Percentiles rank a stretch among this genome's conserved stretches.
phyloP scores from a whole-genome alignment of 1,140 invertebrate genomes.

The Oscheius sp. region DNA sequence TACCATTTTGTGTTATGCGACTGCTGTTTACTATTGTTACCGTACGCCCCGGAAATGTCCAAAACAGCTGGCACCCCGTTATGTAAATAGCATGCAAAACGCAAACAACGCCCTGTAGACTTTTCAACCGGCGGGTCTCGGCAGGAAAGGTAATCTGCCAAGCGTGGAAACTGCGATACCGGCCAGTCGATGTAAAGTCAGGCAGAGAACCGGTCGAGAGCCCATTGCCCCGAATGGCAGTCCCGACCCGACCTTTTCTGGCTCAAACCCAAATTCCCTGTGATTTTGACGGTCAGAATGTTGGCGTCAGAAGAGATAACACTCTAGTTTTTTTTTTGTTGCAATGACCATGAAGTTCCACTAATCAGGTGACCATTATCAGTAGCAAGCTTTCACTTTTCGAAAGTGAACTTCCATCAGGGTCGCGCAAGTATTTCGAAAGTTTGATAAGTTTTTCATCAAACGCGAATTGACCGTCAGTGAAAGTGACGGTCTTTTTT shows the following conservation, averaged over 20 bases:
- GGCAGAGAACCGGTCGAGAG: conserved; percentile 5
- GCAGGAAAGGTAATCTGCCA: neutral
- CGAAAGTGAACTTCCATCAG: too few species aligned
- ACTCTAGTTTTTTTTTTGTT: too few species aligned
- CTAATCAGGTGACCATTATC: too few species aligned
- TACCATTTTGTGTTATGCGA: neutral
- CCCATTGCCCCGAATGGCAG: neutral
- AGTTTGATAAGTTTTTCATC: too few species aligned
- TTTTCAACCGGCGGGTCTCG: neutral
- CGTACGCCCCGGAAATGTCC: neutral
- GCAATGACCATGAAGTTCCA: too few species aligned
- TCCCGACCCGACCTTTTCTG: conserved; percentile 1
- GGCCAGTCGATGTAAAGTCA: conserved; percentile 1
- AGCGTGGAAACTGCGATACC: conserved; percentile 1
- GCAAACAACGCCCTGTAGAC: neutral
- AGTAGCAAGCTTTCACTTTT: too few species aligned
- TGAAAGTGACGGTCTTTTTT: too few species aligned
- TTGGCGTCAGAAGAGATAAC: too few species aligned
- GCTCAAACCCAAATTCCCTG: too few species aligned
- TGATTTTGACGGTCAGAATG: too few species aligned
- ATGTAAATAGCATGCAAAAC: neutral
- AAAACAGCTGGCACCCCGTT: neutral
- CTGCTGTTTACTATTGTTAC: conserved; percentile 5
- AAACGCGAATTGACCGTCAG: too few species aligned
- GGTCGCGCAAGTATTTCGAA: too few species aligned